Conservation (phyloP, 2,797 vertebrate species). For the Tiaroga cobitis region DNA sequence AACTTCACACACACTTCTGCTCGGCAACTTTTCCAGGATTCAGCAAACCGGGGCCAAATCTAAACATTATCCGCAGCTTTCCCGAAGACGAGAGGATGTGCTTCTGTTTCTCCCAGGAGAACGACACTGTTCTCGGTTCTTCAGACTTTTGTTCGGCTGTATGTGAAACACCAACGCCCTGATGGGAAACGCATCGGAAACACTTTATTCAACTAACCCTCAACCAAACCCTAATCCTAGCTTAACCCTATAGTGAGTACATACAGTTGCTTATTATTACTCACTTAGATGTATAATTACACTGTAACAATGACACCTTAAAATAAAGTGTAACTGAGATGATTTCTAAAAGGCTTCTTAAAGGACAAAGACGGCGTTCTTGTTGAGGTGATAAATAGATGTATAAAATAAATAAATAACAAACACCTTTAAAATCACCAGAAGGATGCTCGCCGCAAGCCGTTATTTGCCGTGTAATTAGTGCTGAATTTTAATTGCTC, state of each 20-base stretch:
- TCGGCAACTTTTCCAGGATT: slow-evolving; percentile 18
- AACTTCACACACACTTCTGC: slow-evolving; percentile 13
- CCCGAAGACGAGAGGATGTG: slow-evolving; percentile 22
- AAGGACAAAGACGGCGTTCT: neutral
- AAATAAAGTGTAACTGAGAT: neutral
- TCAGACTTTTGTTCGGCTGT: neutral
- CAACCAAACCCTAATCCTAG: neutral
- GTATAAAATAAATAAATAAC: slow-evolving; percentile 48
- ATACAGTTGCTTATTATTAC: neutral
- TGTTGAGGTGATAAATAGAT: slow-evolving; percentile 18
- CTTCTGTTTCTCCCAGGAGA: slow-evolving; percentile 10
- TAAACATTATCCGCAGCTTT: slow-evolving; percentile 48
- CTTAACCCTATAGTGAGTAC: neutral
- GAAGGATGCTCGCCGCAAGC: slow-evolving; percentile 51
- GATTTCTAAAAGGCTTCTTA: neutral
- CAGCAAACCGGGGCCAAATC: slow-evolving; percentile 50
- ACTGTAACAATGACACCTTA: too few species aligned
- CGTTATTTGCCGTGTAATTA: slow-evolving; percentile 55
- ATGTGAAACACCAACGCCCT: neutral
- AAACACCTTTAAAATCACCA: slow-evolving; percentile 55
- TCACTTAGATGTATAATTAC: neutral
- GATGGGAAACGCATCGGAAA: neutral
- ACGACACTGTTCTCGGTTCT: neutral
- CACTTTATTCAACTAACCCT: neutral
- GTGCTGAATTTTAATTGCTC: slow-evolving; percentile 50